Base-by-base conservation (phyloP, 2,888 invertebrate genomes). In the Ditula angustiorana region DNA sequence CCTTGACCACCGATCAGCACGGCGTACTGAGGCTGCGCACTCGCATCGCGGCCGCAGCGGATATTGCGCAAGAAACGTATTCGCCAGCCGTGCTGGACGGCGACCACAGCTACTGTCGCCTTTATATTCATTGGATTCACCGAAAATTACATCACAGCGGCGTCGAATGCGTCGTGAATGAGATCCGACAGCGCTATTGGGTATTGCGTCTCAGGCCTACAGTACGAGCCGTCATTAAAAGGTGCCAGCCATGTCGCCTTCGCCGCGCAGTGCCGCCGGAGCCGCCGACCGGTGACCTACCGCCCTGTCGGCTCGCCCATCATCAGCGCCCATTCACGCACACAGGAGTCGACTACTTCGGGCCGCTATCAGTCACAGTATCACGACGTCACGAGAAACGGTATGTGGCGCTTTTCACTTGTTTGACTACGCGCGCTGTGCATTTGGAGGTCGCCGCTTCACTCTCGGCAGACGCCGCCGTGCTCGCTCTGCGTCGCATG, bases 151-250 rank as follows among this genome's bases (percentile, higher is more conserved):
- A 46, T 1, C 46, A 24, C 23, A 21, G 21, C 5, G 46, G 46
- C 4, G 21, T 21, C 2, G 69, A 71, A 13, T 37, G 46, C 7
- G 68, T 71, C 2, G 57, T 59, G 4, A 74, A 76, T 46, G 70
- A 74, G 7, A 50, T 72, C 1, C 59, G 75, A 21, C 74, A 76
- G 49, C 59, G 60, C 2, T 72, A 69, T 11, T 75, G 73, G 71
- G 47, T 75, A 8, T 0, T 69, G 1, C 46, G 59, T 1, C 37
- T 75, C 8, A 61, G 74, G 2, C 70, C 71, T 0, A 61, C 67
- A 0, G 65, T 70, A 5, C 44, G 64, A 7, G 10, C 44, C 1
- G 59, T 72, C 8, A 61, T 35, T 16, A 26, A 35, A 0, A 19
- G 46, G 8, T 74, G 73, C 55, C 35, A 49, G 5, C 26, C 19